A percentile compares a stretch with the other conserved stretches of the same genome.
Conservation (phyloP, 2,113 vertebrate genomes). For the Aspiorhynchus laticeps region DNA sequence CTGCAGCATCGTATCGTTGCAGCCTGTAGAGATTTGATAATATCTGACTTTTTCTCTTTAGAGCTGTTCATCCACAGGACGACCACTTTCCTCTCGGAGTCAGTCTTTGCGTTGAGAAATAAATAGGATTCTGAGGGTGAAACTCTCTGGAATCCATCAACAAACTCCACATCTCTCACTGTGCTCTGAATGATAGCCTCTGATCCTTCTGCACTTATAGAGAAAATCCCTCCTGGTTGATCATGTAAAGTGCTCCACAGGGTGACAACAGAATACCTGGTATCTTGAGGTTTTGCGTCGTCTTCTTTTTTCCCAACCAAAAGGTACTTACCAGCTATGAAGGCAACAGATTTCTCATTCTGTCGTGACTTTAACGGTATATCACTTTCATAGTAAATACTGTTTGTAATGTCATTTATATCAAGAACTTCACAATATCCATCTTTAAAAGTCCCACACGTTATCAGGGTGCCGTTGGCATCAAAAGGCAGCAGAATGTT, state of each 20-base stretch:
- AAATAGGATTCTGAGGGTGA: slow-evolving; percentile 61
- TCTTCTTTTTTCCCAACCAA: slow-evolving; percentile 53
- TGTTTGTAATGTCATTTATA: slow-evolving; percentile 67
- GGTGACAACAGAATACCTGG: background rate
- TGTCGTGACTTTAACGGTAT: slow-evolving; percentile 67
- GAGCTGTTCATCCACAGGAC: slow-evolving; percentile 61
- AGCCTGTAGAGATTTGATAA: slow-evolving; percentile 52
- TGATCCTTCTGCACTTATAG: accelerated
- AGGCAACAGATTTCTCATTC: slow-evolving; percentile 71
- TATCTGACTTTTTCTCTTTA: background rate
- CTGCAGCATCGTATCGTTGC: slow-evolving; percentile 49
- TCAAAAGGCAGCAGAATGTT: slow-evolving; percentile 79
- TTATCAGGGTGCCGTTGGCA: slow-evolving; percentile 73
- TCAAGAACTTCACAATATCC: slow-evolving; percentile 81
- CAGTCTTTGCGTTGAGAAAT: slow-evolving; percentile 61
- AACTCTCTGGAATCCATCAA: slow-evolving; percentile 81
- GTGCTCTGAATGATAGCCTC: background rate
- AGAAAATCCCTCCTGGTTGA: slow-evolving; percentile 51
- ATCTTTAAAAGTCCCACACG: slow-evolving; percentile 75
- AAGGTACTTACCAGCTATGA: slow-evolving; percentile 70
- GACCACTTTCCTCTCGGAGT: slow-evolving; percentile 42
- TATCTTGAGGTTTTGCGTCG: background rate
- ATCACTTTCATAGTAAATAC: slow-evolving; percentile 57
- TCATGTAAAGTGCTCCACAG: slow-evolving; percentile 43
- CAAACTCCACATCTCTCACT: slow-evolving; percentile 69